Evolutionary conservation across 2,113 vertebrate genomes (phyloP), one percentile per base, ranked within the genome.

Genomic region (Megaleporinus macrocephalus): DNA sequence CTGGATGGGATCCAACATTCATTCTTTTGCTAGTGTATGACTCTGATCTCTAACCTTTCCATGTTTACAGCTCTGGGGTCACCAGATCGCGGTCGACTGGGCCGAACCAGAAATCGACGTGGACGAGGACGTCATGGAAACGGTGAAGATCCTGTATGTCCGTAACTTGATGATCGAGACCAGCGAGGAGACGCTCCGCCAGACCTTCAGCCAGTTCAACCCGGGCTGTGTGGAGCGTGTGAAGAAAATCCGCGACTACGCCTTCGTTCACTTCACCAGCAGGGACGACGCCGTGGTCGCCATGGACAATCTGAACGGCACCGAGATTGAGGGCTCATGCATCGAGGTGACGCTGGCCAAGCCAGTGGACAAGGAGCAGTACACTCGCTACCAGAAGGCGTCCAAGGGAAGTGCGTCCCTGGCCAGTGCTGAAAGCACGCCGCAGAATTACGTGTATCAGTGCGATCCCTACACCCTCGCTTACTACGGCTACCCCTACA

Each of bases 101-200:
- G 98, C 98, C 0, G 98, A 99, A 85, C 98, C 98, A 0, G 98
- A 99, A 90, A 98, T 99, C 26, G 98, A 99, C 55, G 98, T 99
- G 57, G 98, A 99, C 7, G 98, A 99, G 94, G 97, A 99, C 0
- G 95, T 99, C 62, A 99, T 99, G 98, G 98, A 99, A 87, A 99
- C 98, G 0, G 98, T 99, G 75, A 99, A 99, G 92, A 99, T 99
- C 87, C 96, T 99, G 33, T 99, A 99, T 1, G 98, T 99, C 81
- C 94, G 98, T 57, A 99, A 99, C 92, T 95, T 99, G 80, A 99
- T 99, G 98, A 99, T 99, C 83, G 98, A 99, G 92, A 99, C 98
- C 76, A 95, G 95, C 0, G 98, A 99, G 90, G 98, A 99, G 89
- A 95, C 93, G 9, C 97, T 99, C 84, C 95, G 96, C 91, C 93